Base-by-base conservation (phyloP, 2,888 invertebrate genomes). In the Molanna angustata region DNA sequence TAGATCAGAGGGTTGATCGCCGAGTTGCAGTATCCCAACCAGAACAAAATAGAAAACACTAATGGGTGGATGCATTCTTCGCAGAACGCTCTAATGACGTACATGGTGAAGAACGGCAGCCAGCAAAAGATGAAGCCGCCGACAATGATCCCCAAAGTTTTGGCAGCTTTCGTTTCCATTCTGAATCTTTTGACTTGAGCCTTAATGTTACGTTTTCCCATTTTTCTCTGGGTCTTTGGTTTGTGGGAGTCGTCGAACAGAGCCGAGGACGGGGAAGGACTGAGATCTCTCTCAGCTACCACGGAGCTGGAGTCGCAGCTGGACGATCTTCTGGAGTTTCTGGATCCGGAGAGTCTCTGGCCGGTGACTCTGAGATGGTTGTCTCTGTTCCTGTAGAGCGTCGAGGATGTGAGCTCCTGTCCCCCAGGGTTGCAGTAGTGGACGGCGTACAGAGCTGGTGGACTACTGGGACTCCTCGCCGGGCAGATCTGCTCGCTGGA, bases 1-100 rank as follows among this genome's bases (percentile, higher is more conserved):
- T 96, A 96, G 60, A 96, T 94, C 67, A 93, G 85, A 0, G 96
- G 96, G 69, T 96, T 97, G 61, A 96, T 88, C 3, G 95, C 96
- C 1, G 94, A 94, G 72, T 97, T 97, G 74, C 94, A 94, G 74
- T 97, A 97, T 1, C 97, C 98, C 58, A 98, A 79, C 96, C 97
- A 98, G 74, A 97, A 96, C 16, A 95, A 83, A 20, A 96, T 83
- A 9, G 93, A 91, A 76, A 95, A 95, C 50, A 94, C 79, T 52
- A 92, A 76, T 1, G 86, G 86, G 59, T 89, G 85, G 32, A 94
- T 91, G 70, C 94, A 94, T 56, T 86, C 81, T 37, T 83, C 85
- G 67, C 91, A 93, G 69, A 92, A 95, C 0, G 94, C 94, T 9
- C 92, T 80, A 49, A 94, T 83, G 42, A 95, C 81, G 70, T 96